A percentile compares a stretch with the other conserved stretches of the same genome.
These are phyloP conservation scores for Melitaea athalia DNA, from an alignment of 2,888 invertebrate species.

Conservation along the genomic window DNA sequence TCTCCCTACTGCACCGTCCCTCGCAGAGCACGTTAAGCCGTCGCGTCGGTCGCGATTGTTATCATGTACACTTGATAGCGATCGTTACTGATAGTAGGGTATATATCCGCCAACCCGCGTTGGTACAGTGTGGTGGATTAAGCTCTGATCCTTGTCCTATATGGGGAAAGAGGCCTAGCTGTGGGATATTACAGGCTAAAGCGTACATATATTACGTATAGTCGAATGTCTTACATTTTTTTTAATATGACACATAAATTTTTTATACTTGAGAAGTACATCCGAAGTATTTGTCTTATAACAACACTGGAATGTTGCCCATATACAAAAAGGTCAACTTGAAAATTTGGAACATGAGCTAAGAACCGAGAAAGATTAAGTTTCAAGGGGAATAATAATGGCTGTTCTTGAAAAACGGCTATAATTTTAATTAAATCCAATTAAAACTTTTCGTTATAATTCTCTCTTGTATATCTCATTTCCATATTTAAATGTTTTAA, in stretches of 20 bases:
- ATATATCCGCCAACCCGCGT: too few species aligned
- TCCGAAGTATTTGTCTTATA: background rate
- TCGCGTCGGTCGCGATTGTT: too few species aligned
- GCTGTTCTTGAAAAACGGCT: slow-evolving; percentile 25
- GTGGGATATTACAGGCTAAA: too few species aligned
- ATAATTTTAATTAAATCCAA: slow-evolving; percentile 28
- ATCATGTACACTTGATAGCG: too few species aligned
- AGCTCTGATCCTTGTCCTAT: too few species aligned
- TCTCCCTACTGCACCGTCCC: too few species aligned
- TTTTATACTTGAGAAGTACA: background rate
- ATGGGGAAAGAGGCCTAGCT: too few species aligned
- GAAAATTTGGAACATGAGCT: slow-evolving; percentile 23
- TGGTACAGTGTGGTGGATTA: too few species aligned
- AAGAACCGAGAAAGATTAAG: slow-evolving; percentile 21
- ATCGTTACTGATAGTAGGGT: too few species aligned
- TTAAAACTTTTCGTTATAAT: slow-evolving; percentile 23
- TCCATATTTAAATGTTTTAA: slow-evolving; percentile 12
- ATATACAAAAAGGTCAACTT: slow-evolving; percentile 24
- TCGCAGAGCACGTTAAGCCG: too few species aligned
- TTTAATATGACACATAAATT: background rate
- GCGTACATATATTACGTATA: background rate
- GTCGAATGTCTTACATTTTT: background rate
- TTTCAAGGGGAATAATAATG: slow-evolving; percentile 27
- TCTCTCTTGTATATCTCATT: slow-evolving; percentile 15
- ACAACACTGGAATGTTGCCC: slow-evolving; percentile 21